Evolutionary conservation across 2,113 vertebrate genomes (phyloP).

Genomic region (Megalops atlanticus): DNA sequence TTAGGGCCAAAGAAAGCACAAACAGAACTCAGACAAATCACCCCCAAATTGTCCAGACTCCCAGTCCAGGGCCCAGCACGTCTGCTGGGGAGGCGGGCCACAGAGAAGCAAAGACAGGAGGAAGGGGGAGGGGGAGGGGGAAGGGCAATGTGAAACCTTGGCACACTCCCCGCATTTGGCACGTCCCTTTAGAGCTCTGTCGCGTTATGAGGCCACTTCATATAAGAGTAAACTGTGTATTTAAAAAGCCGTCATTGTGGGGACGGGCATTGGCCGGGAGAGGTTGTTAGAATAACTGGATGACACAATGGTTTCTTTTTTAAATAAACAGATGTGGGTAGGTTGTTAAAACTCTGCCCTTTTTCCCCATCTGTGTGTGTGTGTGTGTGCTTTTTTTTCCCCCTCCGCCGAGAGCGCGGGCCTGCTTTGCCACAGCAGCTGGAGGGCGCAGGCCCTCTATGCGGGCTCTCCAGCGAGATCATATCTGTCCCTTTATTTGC

Average conservation of each 20-base stretch:
- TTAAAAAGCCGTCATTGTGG: constrained; percentile 73
- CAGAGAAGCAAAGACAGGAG: constrained; percentile 67
- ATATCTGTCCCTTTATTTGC: constrained; percentile 80
- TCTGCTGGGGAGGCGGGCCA: constrained; percentile 57
- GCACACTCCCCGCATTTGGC: constrained; percentile 62
- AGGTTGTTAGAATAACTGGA: constrained; percentile 78
- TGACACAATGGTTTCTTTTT: constrained; percentile 86
- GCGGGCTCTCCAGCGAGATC: constrained; percentile 66
- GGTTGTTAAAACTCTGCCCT: constrained; percentile 68
- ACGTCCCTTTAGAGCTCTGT: constrained; percentile 55
- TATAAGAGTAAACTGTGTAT: constrained; percentile 70
- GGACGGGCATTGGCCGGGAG: constrained; percentile 70
- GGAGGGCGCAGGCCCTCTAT: constrained; percentile 76
- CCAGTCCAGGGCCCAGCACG: constrained; percentile 49
- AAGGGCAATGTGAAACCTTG: constrained; percentile 60
- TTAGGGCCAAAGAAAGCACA: constrained; percentile 72
- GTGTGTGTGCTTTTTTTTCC: constrained; percentile 43
- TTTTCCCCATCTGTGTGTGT: constrained; percentile 21
- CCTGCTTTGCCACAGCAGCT: constrained; percentile 62
- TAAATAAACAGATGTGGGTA: constrained; percentile 84
- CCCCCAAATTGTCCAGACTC: constrained; percentile 53
- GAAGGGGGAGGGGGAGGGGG: background rate
- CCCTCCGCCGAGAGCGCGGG: constrained; percentile 38
- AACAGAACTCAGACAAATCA: constrained; percentile 67
- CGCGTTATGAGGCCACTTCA: constrained; percentile 75